phyloP scores from a whole-genome alignment of 2,797 vertebrate species.

The Pagetopsis macropterus region DNA sequence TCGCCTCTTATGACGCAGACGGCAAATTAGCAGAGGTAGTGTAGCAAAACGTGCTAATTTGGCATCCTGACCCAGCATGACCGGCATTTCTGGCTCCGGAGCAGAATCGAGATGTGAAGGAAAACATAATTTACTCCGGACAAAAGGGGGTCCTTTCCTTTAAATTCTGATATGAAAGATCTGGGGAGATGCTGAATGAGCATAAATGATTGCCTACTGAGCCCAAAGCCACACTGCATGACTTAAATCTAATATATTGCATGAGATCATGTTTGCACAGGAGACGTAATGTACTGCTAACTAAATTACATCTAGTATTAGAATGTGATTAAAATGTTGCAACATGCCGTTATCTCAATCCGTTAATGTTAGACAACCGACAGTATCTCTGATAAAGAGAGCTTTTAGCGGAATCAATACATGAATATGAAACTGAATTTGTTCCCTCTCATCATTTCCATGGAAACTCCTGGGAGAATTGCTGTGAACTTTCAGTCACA shows the following conservation, averaged over 20 bases:
- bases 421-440: conserved; percentile 44
- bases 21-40: conserved; percentile 27
- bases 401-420: conserved; percentile 71
- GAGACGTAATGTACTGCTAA: conserved; percentile 36
- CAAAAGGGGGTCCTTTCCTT: conserved; percentile 13
- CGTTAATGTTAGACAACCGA: conserved; percentile 41
- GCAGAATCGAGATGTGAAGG: conserved; percentile 10
- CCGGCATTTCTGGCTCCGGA: conserved; percentile 9
- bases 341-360: conserved; percentile 24
- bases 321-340: conserved; percentile 40
- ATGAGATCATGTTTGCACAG: conserved; percentile 19
- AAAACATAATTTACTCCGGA: background rate
- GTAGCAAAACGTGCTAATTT: conserved; percentile 26
- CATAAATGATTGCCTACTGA: conserved; percentile 34
- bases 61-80: conserved; percentile 23
- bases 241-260: conserved; percentile 29
- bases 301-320: conserved; percentile 23
- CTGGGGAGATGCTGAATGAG: conserved; percentile 24
- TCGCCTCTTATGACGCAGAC: background rate
- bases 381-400: conserved; percentile 30
- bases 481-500: conserved; percentile 53
- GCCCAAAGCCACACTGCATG: conserved; percentile 7
- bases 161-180: conserved; percentile 22
- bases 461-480: conserved; percentile 56
- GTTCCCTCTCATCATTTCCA: conserved; percentile 59